Evolutionary conservation across 2,888 invertebrate genomes (phyloP).

Genomic region (Bhutanitis thaidina): DNA sequence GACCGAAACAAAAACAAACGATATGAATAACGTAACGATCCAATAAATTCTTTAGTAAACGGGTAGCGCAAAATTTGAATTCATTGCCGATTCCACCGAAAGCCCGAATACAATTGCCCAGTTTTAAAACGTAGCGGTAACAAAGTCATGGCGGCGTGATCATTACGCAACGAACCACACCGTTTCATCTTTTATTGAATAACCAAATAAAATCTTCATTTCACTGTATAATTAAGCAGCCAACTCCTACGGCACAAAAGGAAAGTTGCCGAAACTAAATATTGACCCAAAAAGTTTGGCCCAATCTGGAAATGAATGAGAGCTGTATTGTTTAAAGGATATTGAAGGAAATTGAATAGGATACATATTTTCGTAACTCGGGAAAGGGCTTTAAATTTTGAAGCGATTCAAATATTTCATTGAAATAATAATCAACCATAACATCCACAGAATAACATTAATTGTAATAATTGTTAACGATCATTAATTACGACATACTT

Average conservation of each 20-base stretch:
- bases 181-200: conserved; percentile 18
- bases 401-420: not conserved
- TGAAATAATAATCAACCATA: not conserved
- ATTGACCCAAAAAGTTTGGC: conserved; percentile 21
- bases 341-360: conserved; percentile 13
- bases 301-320: conserved; percentile 14
- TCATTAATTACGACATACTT: too few relatives aligned
- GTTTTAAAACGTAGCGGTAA: conserved; percentile 13
- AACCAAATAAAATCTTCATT: conserved; percentile 20
- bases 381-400: not conserved
- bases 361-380: conserved; percentile 9
- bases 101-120: not conserved
- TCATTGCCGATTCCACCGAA: not conserved
- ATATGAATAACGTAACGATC: too few relatives aligned
- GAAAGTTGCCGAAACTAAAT: conserved; percentile 22
- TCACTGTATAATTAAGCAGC: conserved; percentile 17
- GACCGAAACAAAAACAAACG: too few relatives aligned
- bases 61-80: not conserved
- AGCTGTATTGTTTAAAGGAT: conserved; percentile 15
- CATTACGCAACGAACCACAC: conserved; percentile 11
- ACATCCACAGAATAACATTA: too few relatives aligned
- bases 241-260: conserved; percentile 20
- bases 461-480: too few relatives aligned
- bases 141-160: conserved; percentile 3
- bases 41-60: too few relatives aligned